Evolutionary conservation across 2,888 invertebrate species (phyloP), one percentile per base, ranked within the genome.

Genomic region (Epiblema foenella): DNA sequence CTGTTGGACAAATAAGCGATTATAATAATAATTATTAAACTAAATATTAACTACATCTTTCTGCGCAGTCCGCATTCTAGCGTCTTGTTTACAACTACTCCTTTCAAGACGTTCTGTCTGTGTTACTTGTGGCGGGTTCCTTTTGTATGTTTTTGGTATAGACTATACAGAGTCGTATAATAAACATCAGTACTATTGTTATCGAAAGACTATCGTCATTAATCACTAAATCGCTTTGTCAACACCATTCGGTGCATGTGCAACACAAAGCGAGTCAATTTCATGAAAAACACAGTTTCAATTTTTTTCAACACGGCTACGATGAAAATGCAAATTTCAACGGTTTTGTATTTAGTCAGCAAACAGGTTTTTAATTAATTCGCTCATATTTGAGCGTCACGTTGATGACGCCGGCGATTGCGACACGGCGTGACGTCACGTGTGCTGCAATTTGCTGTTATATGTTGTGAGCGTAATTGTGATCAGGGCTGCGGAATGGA

Each of bases 321-420:
- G 37, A 42, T 68, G 63, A 46, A 70, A 68, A 73, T 73, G 69
- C 65, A 74, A 68, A 70, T 69, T 65, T 54, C 71, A 58, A 51
- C 72, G 59, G 79, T 78, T 82, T 81, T 85, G 83, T 86, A 84
- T 87, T 85, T 85, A 85, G 88, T 85, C 85, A 83, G 81, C 81
- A 83, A 89, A 89, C 88, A 88, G 79, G 84, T 84, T 89, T 89
- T 89, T 89, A 89, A 90, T 89, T 89, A 90, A 89, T 89, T 84
- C 85, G 77, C 83, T 85, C 85, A 87, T 88, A 72, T 75, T 74
- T 72, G 62, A 39, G 60, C 70, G 69, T 52, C 59, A 60, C 69
- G 68, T 69, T 69, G 56, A 69, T 63, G 51, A 73, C 63, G 60
- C 37, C 7, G 52, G 64, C 64, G 37, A 37, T 52, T 51, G 63